phyloP scores from a whole-genome alignment of 2,888 invertebrate genomes.

The Kuschelorhynchus macadamiae region DNA sequence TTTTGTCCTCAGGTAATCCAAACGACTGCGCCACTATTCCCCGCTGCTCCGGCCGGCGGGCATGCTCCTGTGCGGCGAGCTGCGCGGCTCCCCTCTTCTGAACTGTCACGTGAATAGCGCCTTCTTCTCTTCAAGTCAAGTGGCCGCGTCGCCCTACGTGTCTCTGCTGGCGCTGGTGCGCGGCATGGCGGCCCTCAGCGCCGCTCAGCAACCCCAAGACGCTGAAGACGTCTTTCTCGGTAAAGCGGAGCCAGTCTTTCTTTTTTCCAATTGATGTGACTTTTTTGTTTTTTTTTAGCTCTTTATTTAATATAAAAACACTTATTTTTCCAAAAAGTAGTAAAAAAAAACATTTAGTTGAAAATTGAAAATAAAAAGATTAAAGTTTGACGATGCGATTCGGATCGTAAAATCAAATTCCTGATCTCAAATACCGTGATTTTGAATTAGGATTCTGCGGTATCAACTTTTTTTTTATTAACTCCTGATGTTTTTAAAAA shows the following conservation, averaged over 20 bases:
- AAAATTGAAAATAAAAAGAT: no score
- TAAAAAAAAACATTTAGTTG: no score
- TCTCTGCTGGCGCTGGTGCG: constrained; percentile 74
- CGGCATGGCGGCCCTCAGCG: constrained; percentile 73
- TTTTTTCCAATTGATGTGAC: not conserved
- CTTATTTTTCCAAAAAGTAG: no score
- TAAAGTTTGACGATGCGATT: no score
- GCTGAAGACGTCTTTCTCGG: constrained; percentile 79
- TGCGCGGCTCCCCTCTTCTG: constrained; percentile 69
- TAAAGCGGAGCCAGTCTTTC: constrained; percentile 64
- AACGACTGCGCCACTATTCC: constrained; percentile 18
- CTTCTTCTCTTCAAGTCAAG: constrained; percentile 58
- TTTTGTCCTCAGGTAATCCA: constrained; percentile 64
- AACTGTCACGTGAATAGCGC: constrained; percentile 66
- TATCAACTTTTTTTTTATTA: no score
- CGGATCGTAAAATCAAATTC: no score
- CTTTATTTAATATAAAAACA: no score
- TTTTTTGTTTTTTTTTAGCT: not conserved
- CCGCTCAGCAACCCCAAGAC: constrained; percentile 71
- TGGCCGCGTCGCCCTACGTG: constrained; percentile 70
- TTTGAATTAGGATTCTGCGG: no score
- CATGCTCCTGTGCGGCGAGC: constrained; percentile 73
- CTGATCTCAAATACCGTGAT: no score
- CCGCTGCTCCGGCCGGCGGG: constrained; percentile 57
- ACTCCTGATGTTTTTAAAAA: no score